phyloP scores from a whole-genome alignment of 2,888 invertebrate species.

The Scelioninae gen. 1 region DNA sequence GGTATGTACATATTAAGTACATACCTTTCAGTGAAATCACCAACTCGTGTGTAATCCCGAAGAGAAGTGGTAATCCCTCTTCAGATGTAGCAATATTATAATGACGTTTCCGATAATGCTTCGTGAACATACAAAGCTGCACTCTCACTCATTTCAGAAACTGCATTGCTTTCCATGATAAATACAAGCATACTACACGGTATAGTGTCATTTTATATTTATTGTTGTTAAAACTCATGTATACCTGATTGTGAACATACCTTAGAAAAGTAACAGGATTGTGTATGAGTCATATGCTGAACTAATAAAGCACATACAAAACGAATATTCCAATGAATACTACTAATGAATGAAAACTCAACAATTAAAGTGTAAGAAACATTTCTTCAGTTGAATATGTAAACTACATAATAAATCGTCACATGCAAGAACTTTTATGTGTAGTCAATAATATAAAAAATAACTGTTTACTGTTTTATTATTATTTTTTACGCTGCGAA shows the following conservation, averaged over 20 bases:
- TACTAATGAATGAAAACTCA: too few relatives aligned
- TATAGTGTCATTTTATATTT: constrained; percentile 43
- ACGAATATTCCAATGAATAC: too few relatives aligned
- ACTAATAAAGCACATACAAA: too few relatives aligned
- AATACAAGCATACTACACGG: constrained; percentile 13
- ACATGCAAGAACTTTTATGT: too few relatives aligned
- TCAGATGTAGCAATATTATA: constrained; percentile 46
- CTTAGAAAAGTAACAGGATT: constrained; percentile 45
- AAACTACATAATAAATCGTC: too few relatives aligned
- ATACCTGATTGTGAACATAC: constrained; percentile 31
- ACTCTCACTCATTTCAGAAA: neutral
- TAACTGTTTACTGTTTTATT: too few relatives aligned
- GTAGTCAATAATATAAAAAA: too few relatives aligned
- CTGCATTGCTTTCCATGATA: constrained; percentile 29
- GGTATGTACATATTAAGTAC: constrained; percentile 42
- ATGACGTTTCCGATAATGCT: constrained; percentile 23
- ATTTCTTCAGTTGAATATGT: too few relatives aligned
- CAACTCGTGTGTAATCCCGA: constrained; percentile 22
- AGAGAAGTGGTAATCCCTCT: constrained; percentile 11
- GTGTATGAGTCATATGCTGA: constrained; percentile 29
- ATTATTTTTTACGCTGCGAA: too few relatives aligned
- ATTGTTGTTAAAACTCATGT: constrained; percentile 37
- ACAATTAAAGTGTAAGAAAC: too few relatives aligned
- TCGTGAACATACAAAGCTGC: constrained; percentile 6
- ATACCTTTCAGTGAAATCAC: constrained; percentile 39